Evolutionary conservation across 2,113 vertebrate genomes (phyloP).

Genomic region (Pionites leucogaster): DNA sequence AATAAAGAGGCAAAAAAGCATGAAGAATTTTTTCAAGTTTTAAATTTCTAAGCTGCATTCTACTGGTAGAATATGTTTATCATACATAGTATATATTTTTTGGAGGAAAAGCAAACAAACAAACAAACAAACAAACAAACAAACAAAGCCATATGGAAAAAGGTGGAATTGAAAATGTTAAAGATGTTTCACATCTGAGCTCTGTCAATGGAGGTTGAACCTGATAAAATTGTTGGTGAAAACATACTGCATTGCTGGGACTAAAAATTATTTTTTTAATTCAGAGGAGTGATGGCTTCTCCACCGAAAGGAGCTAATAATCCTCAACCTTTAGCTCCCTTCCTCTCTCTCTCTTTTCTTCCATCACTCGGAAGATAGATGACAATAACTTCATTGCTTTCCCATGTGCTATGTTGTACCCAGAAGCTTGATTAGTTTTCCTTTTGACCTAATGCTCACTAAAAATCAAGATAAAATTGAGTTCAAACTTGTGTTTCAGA

Average conservation of each 20-base stretch:
- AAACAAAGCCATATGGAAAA: background rate
- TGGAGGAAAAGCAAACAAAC: background rate
- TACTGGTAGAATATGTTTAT: background rate
- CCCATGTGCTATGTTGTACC: background rate
- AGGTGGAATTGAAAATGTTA: background rate
- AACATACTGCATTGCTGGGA: background rate
- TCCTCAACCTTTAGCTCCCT: conserved; percentile 6
- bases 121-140: background rate
- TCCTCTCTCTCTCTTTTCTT: background rate
- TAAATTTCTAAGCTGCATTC: background rate
- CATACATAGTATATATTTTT: rapidly evolving
- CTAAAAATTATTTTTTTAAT: conserved; percentile 32
- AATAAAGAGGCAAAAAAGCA: background rate
- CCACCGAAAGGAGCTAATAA: conserved; percentile 21
- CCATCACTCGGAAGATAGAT: background rate
- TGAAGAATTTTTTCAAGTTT: background rate
- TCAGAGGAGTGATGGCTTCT: background rate
- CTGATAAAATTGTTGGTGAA: background rate
- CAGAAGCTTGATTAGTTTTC: conserved; percentile 27
- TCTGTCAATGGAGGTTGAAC: background rate
- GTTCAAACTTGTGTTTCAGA: conserved; percentile 32
- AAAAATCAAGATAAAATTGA: conserved; percentile 51
- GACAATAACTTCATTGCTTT: background rate
- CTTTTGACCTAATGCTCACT: conserved; percentile 14
- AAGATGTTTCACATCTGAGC: background rate